Evolutionary conservation across 1,140 invertebrate species (phyloP), one percentile per base, ranked within the genome.

Genomic region (Drosophila setifemur): DNA sequence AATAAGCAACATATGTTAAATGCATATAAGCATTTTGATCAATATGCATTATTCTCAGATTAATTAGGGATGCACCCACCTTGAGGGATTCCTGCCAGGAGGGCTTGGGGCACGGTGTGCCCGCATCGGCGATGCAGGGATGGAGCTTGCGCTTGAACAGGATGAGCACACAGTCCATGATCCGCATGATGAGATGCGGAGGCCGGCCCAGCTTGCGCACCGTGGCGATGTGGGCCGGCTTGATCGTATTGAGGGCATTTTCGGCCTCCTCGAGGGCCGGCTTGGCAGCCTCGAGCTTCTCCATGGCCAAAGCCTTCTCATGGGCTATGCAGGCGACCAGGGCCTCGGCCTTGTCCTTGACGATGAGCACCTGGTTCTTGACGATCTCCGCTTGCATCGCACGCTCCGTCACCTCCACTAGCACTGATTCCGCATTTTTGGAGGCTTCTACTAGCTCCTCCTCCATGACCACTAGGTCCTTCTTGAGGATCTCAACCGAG

Each of bases 61-160:
- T 11, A n/a, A 26, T 16, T n/a, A 9, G 3, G n/a, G 1, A 0
- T 1, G 1, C 2, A 47, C 54, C 69, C 90, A 96, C 96, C 93
- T 98, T 98, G n/a, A 98, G 91, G 0, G 97, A 98, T 90, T 98
- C 97, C 0, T 94, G 93, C 98, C 98, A 99, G 0, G 97, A 98
- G 12, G 98, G 97, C 91, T 98, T 98, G 0, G 96, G 95, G 91
- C 95, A 97, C 0, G 95, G 93, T 4, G 94, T 94, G 12, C 95
- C 93, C 6, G 94, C 93, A 90, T 99, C 98, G 8, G 94, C 92
- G 77, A 95, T 94, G 3, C 97, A 93, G 0, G 96, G 93, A 89
- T 97, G 94, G 39, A 97, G 91, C 91, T 95, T 96, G 68, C 96
- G 93, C 92, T 98, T 97, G 89, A 99, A 99, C 2, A 99, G 91